A percentile compares a stretch with the other conserved stretches of the same genome.
Evolutionary conservation across 2,797 vertebrate species (phyloP).

Genomic region (Diplodus sargus): DNA sequence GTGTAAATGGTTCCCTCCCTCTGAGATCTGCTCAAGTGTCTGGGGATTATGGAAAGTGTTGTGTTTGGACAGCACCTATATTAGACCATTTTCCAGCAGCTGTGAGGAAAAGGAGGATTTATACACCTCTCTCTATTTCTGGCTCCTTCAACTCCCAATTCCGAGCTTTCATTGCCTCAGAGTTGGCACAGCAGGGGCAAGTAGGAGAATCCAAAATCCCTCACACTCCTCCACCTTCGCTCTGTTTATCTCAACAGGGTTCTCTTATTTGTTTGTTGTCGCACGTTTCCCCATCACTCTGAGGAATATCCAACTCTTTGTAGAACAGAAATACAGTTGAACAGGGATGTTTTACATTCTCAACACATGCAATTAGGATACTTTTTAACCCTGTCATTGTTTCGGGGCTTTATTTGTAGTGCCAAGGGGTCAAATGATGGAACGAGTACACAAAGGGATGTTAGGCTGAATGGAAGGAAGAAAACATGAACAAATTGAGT

Average conservation of each 20-base stretch:
- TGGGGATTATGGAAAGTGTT: constrained; percentile 62
- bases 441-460: constrained; percentile 10
- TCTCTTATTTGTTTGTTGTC: constrained; percentile 55
- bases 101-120: constrained; percentile 58
- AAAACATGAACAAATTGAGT: constrained; percentile 47
- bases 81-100: constrained; percentile 55
- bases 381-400: constrained; percentile 34
- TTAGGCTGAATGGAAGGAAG: constrained; percentile 22
- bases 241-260: constrained; percentile 49
- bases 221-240: constrained; percentile 46
- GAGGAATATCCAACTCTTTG: constrained; percentile 27
- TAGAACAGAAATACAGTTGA: constrained; percentile 10
- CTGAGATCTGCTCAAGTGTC: constrained; percentile 47
- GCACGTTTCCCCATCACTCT: constrained; percentile 43
- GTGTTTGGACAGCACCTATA: constrained; percentile 61
- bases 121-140: constrained; percentile 44
- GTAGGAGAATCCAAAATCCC: constrained; percentile 45
- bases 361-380: constrained; percentile 44
- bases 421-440: constrained; percentile 38
- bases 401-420: constrained; percentile 41
- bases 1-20: constrained; percentile 45
- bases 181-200: constrained; percentile 53
- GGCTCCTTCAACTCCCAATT: constrained; percentile 46
- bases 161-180: constrained; percentile 48
- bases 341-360: constrained; percentile 40